Conservation (phyloP, 2,113 vertebrate genomes). For the Chionis minor region DNA sequence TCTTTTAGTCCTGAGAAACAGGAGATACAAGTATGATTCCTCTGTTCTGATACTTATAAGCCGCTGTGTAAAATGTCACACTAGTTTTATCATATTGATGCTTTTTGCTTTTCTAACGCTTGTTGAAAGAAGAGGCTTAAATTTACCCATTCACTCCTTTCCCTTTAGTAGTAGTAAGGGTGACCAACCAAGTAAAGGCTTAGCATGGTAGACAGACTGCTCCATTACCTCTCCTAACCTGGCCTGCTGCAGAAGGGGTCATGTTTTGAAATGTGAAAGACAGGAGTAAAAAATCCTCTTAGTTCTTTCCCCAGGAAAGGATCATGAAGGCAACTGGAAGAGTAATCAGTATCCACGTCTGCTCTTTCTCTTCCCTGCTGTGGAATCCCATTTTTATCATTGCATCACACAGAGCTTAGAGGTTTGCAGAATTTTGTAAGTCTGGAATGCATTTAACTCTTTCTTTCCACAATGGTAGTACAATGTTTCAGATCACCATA, state of each 20-base stretch:
- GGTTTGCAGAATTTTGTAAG: background rate
- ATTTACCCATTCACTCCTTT: background rate
- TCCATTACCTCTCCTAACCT: background rate
- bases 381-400: background rate
- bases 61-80: background rate
- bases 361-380: background rate
- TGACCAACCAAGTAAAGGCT: background rate
- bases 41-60: background rate
- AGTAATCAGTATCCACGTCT: background rate
- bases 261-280: background rate
- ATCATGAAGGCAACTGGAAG: background rate
- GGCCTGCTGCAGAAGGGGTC: background rate
- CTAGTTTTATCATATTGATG: background rate
- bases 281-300: background rate
- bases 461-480: background rate
- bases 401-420: background rate
- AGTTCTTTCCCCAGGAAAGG: background rate
- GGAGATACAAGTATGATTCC: background rate
- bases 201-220: background rate
- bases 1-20: background rate
- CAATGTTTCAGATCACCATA: background rate
- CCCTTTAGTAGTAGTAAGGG: background rate
- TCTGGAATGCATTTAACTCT: background rate
- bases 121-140: background rate
- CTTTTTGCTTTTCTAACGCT: background rate